A percentile compares a stretch with the other conserved stretches of the same genome.
These are phyloP conservation scores for Ectemnius cavifrons DNA, from an alignment of 2,888 invertebrate genomes.

Conservation along the genomic window DNA sequence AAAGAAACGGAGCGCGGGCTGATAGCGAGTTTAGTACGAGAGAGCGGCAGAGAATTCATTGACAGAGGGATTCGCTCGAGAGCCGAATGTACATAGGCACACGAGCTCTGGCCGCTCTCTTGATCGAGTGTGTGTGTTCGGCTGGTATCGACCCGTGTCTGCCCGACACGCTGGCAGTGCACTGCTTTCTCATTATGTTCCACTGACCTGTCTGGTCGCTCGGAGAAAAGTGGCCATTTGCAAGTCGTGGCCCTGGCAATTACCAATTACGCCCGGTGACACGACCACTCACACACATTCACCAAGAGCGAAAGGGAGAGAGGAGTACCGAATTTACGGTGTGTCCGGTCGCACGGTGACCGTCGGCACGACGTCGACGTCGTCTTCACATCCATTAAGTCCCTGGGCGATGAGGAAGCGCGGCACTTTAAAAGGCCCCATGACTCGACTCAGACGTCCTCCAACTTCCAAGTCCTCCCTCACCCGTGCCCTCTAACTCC, in stretches of 20 bases:
- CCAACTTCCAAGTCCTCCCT: slow-evolving; percentile 26
- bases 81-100: not conserved
- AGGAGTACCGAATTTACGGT: slow-evolving; percentile 53
- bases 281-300: slow-evolving; percentile 25
- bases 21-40: too few species aligned
- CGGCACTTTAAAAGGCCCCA: slow-evolving; percentile 41
- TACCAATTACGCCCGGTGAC: slow-evolving; percentile 60
- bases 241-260: slow-evolving; percentile 55
- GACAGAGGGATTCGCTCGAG: too few species aligned
- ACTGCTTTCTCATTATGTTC: slow-evolving; percentile 33
- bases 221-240: slow-evolving; percentile 43
- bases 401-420: slow-evolving; percentile 42
- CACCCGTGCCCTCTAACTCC: not conserved
- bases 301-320: not conserved
- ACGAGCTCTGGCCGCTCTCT: not conserved
- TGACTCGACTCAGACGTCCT: slow-evolving; percentile 11
- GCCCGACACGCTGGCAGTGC: slow-evolving; percentile 9
- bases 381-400: slow-evolving; percentile 50
- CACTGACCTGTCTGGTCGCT: slow-evolving; percentile 40
- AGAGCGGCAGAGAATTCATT: too few species aligned
- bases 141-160: not conserved
- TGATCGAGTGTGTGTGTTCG: not conserved
- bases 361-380: slow-evolving; percentile 11
- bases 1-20: not conserved
- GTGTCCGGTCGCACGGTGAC: slow-evolving; percentile 61